A percentile compares a stretch with the other conserved stretches of the same genome.
Conservation (phyloP, 2,888 invertebrate species). For the Scaptomyza parva region DNA sequence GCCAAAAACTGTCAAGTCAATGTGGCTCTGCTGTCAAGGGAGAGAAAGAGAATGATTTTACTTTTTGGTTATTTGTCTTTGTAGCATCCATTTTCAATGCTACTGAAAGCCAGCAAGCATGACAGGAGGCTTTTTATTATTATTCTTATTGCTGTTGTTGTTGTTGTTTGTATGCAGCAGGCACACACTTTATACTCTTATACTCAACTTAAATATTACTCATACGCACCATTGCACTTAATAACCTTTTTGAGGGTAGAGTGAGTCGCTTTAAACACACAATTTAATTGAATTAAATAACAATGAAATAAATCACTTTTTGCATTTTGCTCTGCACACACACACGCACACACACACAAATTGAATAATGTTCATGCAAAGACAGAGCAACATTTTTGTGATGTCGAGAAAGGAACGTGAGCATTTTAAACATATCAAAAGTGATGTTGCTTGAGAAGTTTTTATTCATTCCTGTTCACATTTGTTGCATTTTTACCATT, state of each 20-base stretch:
- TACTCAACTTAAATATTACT: slow-evolving; percentile 62
- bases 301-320: slow-evolving; percentile 52
- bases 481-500: background rate
- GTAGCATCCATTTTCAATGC: slow-evolving; percentile 9
- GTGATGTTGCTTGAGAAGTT: too few species aligned
- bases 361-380: slow-evolving; percentile 16
- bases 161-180: slow-evolving; percentile 35
- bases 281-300: slow-evolving; percentile 60
- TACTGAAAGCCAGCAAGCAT: slow-evolving; percentile 14
- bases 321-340: too few species aligned
- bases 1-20: slow-evolving; percentile 62
- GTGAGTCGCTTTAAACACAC: slow-evolving; percentile 18
- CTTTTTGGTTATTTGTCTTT: slow-evolving; percentile 28
- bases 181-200: too few species aligned
- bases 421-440: too few species aligned
- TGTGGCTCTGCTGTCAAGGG: slow-evolving; percentile 12
- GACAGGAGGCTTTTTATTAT: slow-evolving; percentile 29
- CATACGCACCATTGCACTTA: slow-evolving; percentile 72
- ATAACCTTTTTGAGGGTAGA: slow-evolving; percentile 37
- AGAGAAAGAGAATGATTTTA: background rate
- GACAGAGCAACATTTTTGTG: background rate
- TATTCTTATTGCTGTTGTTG: slow-evolving; percentile 34
- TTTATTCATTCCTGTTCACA: too few species aligned
- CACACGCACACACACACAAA: slow-evolving; percentile 18
- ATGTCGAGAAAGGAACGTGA: too few species aligned